Percentiles rank a stretch among this genome's conserved stretches.
Conservation (phyloP, 2,113 vertebrate species). For the Mustelus asterias region DNA sequence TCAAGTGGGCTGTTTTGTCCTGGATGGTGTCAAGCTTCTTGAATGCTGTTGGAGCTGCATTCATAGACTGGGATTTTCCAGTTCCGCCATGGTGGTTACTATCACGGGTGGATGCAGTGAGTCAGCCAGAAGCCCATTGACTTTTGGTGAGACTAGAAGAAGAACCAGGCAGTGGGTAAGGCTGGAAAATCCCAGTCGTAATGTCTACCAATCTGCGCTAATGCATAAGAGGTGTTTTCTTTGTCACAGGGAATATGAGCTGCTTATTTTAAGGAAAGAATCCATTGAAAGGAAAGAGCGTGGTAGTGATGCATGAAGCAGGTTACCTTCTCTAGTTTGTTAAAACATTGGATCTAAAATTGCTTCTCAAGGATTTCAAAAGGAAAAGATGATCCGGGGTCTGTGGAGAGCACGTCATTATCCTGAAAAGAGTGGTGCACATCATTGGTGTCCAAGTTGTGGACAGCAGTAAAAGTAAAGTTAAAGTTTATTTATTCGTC, state of each 20-base stretch:
- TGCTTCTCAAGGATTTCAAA: background rate
- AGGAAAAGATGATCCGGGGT: background rate
- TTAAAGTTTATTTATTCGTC: too few species aligned
- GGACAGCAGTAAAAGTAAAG: background rate
- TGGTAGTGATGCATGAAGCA: background rate
- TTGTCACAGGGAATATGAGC: background rate
- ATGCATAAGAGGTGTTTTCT: background rate
- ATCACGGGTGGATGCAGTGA: too few species aligned
- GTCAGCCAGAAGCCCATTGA: too few species aligned
- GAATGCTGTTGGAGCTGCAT: too few species aligned
- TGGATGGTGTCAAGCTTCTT: too few species aligned
- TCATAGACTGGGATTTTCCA: too few species aligned
- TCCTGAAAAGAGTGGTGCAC: background rate
- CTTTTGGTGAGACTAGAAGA: too few species aligned
- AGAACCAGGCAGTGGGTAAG: too few species aligned
- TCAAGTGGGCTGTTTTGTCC: too few species aligned
- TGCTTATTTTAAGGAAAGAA: background rate
- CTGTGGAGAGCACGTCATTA: background rate
- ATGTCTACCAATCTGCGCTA: background rate
- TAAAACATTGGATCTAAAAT: background rate
- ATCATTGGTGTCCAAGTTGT: background rate
- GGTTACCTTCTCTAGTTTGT: background rate
- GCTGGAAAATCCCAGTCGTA: background rate
- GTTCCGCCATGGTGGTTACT: too few species aligned
- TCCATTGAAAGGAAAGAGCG: background rate